Evolutionary conservation across 2,113 vertebrate species (phyloP).

Genomic region (Rhodinocichla rosea): DNA sequence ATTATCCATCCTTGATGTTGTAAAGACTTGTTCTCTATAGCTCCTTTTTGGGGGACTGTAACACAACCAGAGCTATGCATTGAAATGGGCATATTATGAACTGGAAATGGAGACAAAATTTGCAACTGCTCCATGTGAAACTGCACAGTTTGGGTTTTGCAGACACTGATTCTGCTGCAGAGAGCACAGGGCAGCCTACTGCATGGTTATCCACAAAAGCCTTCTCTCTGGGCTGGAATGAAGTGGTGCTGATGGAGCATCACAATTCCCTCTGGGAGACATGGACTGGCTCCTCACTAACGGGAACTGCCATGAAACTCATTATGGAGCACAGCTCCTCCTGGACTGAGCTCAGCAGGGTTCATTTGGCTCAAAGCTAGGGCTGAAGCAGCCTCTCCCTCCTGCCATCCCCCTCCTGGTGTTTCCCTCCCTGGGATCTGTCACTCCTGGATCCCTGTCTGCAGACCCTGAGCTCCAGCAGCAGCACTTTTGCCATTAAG

Average conservation of each 20-base stretch:
- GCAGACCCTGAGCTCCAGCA: neutral
- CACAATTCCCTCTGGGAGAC: neutral
- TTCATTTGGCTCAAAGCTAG: neutral
- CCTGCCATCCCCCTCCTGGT: neutral
- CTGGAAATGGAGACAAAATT: neutral
- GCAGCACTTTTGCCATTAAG: fast-evolving
- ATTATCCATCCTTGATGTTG: neutral
- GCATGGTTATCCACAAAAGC: neutral
- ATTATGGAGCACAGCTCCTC: fast-evolving
- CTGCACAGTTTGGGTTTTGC: neutral
- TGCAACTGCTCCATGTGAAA: neutral
- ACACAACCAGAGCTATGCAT: neutral
- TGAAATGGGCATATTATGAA: neutral
- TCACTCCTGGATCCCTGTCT: fast-evolving
- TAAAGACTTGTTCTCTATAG: neutral
- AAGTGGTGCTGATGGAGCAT: fast-evolving
- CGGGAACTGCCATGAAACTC: neutral
- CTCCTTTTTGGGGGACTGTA: neutral
- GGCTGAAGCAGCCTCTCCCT: neutral
- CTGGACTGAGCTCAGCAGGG: neutral
- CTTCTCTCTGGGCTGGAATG: neutral
- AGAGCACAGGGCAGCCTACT: neutral
- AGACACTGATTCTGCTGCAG: neutral
- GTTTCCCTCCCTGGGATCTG: fast-evolving
- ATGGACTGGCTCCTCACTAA: fast-evolving